Percentiles rank a stretch among this genome's conserved stretches.
These are phyloP conservation scores for Anhinga rufa DNA, from an alignment of 2,113 vertebrate species.

Conservation along the genomic window DNA sequence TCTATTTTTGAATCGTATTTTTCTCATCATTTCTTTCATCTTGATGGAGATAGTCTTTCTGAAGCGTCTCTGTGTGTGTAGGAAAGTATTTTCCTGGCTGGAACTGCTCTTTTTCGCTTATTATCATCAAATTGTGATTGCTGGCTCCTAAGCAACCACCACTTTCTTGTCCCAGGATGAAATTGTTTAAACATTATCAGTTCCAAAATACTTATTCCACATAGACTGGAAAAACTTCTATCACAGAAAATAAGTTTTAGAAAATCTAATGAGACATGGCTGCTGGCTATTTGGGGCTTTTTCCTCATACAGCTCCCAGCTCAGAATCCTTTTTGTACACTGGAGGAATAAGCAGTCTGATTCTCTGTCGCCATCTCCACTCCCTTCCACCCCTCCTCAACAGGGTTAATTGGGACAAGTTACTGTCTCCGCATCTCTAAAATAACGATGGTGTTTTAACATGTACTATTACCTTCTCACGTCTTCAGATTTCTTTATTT, in stretches of 20 bases:
- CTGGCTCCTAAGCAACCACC: background rate
- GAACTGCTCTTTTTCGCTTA: background rate
- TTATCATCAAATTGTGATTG: background rate
- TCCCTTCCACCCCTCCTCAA: background rate
- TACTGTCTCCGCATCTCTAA: background rate
- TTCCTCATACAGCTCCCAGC: background rate
- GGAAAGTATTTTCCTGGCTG: background rate
- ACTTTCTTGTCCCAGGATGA: background rate
- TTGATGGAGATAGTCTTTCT: background rate
- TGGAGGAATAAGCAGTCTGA: background rate
- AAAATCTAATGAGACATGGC: background rate
- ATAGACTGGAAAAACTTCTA: background rate
- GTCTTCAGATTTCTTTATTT: background rate
- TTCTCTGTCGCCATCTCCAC: background rate
- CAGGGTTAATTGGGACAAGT: background rate
- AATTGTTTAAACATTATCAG: background rate
- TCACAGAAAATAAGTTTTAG: background rate
- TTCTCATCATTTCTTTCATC: background rate
- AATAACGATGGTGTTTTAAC: background rate
- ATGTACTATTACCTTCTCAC: background rate
- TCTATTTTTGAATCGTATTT: background rate
- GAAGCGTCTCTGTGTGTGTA: rapidly evolving
- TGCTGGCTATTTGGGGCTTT: background rate
- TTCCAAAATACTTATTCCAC: background rate
- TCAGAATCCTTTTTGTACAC: background rate